A percentile compares a stretch with the other conserved stretches of the same genome.
These are phyloP conservation scores for Anhinga rufa DNA, from an alignment of 2,113 vertebrate species.

Conservation along the genomic window DNA sequence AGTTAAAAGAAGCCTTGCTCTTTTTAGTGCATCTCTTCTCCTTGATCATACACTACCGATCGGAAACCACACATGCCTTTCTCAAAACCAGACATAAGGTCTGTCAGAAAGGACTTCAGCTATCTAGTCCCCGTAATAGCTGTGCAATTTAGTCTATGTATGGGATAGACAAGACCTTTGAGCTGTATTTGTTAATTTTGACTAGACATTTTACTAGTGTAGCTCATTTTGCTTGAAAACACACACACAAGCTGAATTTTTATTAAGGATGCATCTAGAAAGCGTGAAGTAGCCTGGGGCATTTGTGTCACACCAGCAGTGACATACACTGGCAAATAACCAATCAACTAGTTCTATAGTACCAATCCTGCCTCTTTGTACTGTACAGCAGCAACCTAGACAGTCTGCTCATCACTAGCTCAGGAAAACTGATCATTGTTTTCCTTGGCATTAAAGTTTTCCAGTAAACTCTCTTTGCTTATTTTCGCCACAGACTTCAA, in stretches of 20 bases:
- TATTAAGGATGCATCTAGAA: background rate
- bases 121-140: background rate
- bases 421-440: background rate
- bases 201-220: background rate
- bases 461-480: background rate
- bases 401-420: background rate
- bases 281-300: background rate
- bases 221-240: background rate
- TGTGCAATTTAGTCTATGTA: rapidly evolving
- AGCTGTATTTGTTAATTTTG: background rate
- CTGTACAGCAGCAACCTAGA: background rate
- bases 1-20: background rate
- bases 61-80: background rate
- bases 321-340: background rate
- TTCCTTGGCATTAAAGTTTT: background rate
- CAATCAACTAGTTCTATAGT: background rate
- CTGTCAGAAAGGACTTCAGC: background rate
- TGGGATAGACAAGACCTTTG: background rate
- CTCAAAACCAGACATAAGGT: background rate
- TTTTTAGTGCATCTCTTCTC: background rate
- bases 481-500: background rate
- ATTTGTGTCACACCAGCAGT: background rate
- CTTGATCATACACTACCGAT: background rate
- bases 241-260: background rate
- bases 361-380: background rate